These are phyloP conservation scores for Gephyroberyx darwinii DNA, from an alignment of 2,797 vertebrate species.

Conservation along the genomic window DNA sequence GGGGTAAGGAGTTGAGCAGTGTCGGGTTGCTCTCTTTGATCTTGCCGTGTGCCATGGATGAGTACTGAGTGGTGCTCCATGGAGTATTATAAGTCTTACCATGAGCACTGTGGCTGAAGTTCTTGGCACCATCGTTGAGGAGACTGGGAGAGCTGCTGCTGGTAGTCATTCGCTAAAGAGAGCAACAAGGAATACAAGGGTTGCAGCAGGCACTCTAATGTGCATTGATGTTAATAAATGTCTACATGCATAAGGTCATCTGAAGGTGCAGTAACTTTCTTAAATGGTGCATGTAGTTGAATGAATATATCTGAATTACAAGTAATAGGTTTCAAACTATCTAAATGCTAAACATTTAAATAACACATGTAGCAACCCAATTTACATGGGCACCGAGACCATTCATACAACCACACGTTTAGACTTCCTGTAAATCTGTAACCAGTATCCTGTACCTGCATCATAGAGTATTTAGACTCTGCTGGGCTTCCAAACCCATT, in stretches of 20 bases:
- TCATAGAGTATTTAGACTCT: conserved; percentile 97
- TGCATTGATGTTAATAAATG: background rate
- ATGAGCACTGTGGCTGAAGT: conserved; percentile 91
- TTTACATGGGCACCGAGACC: background rate
- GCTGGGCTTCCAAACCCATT: conserved; percentile 98
- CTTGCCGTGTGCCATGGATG: conserved; percentile 3
- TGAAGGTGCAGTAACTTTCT: no score
- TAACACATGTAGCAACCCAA: background rate
- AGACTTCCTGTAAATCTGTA: background rate
- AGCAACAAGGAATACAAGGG: conserved; percentile 30
- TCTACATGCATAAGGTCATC: no score
- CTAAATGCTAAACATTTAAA: background rate
- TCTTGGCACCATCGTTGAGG: conserved; percentile 99
- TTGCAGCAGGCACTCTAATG: background rate
- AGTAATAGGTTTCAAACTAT: no score
- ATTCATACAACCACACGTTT: background rate
- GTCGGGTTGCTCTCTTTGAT: background rate
- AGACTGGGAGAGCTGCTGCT: conserved; percentile 99
- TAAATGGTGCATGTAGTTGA: no score
- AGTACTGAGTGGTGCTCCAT: background rate
- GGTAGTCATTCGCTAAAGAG: conserved; percentile 94
- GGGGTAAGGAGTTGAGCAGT: background rate
- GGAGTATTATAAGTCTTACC: conserved; percentile 80
- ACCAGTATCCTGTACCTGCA: conserved; percentile 86
- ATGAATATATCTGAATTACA: no score